These are phyloP conservation scores for Epinephelus moara DNA, from an alignment of 2,113 vertebrate genomes.

Conservation along the genomic window DNA sequence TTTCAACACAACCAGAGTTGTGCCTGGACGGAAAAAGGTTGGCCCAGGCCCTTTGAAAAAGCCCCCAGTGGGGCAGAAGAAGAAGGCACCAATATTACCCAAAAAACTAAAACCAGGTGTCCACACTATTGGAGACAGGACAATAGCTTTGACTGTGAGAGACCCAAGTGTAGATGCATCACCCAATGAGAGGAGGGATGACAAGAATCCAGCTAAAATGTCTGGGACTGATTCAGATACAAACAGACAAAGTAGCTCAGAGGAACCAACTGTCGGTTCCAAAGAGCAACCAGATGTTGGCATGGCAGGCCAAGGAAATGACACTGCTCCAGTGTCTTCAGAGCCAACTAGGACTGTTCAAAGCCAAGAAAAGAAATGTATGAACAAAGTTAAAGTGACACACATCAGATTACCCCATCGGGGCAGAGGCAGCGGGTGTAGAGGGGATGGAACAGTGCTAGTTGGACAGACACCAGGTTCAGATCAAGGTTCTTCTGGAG, in stretches of 20 bases:
- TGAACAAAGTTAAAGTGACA: conserved; percentile 78
- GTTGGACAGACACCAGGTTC: neutral
- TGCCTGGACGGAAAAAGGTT: conserved; percentile 7
- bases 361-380: conserved; percentile 75
- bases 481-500: conserved; percentile 10
- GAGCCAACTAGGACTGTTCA: conserved; percentile 37
- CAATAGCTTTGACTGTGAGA: neutral
- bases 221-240: conserved; percentile 39
- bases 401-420: conserved; percentile 58
- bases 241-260: conserved; percentile 22
- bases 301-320: neutral
- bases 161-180: conserved; percentile 2
- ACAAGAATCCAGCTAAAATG: neutral
- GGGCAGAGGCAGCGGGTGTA: conserved; percentile 42
- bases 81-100: neutral
- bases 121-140: conserved; percentile 5
- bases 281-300: conserved; percentile 53
- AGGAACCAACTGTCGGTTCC: conserved; percentile 33
- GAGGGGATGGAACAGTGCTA: conserved; percentile 27
- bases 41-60: conserved; percentile 42
- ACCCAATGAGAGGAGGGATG: neutral
- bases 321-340: conserved; percentile 24
- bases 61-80: neutral
- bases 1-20: conserved; percentile 62
- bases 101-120: conserved; percentile 28